Evolutionary conservation across 64 coral and sea anemone genomes (phyloP), one percentile per base, ranked within the genome.

Genomic region (Porites lutea): DNA sequence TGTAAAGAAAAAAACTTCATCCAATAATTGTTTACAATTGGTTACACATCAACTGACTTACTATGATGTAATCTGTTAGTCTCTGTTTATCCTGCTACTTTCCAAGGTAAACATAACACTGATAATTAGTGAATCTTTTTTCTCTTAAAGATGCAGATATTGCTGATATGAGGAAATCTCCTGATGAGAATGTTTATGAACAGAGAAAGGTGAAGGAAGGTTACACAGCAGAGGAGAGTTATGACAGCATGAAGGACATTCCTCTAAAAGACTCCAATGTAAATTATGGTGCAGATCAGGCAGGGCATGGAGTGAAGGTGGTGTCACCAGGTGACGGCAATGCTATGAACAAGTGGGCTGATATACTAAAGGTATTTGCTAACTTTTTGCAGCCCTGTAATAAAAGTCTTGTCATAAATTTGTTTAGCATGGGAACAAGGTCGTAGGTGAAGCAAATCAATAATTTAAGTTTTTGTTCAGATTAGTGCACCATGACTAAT

Each of bases 331-430:
- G 46, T 13, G 47, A 52, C 18, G 65, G 65, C 37, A 22, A 49
- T 18, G 47, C 62, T 13, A 48, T 21, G 47, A 84, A 69, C n/a
- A 67, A 48, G n/a, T 69, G 63, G 81, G 63, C 61, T 4, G 48
- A 52, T 84, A 68, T 84, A 51, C 9, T 84, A 4, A 69, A 84
- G 81, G 81, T 84, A 19, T 65, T 12, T 22, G 6, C 27, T 37
- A 37, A 37, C 27, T 66, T 66, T 66, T 2, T 71, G 67, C 8
- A 3, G 43, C 4, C 21, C 67, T 23, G 21, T 12, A 71, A 5
- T 71, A 0, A 37, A 37, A 37, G 27, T 37, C 27, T 37, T 37
- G 27, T 37, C 27, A 37, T 37, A 37, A 37, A 37, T 37, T 37
- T 37, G 27, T 37, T 37, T 1, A 37, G 27, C 27, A 37, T 37